Base-by-base conservation (phyloP, 2,113 vertebrate species). In the Calyptomena viridis region DNA sequence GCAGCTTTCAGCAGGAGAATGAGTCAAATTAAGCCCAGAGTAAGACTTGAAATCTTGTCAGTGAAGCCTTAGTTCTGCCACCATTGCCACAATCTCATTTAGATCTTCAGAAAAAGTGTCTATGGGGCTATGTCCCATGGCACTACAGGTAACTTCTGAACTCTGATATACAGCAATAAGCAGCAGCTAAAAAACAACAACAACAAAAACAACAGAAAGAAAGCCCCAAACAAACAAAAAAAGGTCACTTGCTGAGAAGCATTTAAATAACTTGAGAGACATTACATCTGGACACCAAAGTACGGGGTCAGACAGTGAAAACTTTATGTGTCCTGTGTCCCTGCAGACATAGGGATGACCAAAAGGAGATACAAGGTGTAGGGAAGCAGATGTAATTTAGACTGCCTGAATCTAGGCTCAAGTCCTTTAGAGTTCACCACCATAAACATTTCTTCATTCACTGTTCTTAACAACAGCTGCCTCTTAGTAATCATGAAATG, bases 11-110 rank as follows among this genome's bases (percentile, higher is more conserved):
- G 40, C 31, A 50, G 75, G 40, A 79, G 56, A 91, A 76, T 62
- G 46, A 44, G n/a, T 27, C 90, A 46, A 88, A 85, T 46, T 47
- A 85, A 80, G 7, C 24, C 28, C 50, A 73, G 75, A 88, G 18
- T 15, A 90, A 83, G 44, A 76, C 28, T 90, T 82, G 25, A 90
- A 91, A 85, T 88, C 94, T 93, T 90, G 69, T 74, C 88, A 92
- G 55, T 24, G 33, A 69, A 92, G 31, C 14, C 74, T 59, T 46
- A 39, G 35, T 67, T 94, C 59, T 96, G 33, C 55, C 59, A 55
- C 59, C 50, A 62, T 60, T 73, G 76, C 50, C 40, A 76, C 27
- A 56, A 33, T 44, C 44, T 79, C 40, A 49, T 25, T 56, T 52
- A 68, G 52, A 75, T 62, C 56, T 28, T 50, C 47, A 82, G 67